A percentile compares a stretch with the other conserved stretches of the same genome.
Evolutionary conservation across 1,140 invertebrate species (phyloP).

Genomic region (Drosophila nikananu): DNA sequence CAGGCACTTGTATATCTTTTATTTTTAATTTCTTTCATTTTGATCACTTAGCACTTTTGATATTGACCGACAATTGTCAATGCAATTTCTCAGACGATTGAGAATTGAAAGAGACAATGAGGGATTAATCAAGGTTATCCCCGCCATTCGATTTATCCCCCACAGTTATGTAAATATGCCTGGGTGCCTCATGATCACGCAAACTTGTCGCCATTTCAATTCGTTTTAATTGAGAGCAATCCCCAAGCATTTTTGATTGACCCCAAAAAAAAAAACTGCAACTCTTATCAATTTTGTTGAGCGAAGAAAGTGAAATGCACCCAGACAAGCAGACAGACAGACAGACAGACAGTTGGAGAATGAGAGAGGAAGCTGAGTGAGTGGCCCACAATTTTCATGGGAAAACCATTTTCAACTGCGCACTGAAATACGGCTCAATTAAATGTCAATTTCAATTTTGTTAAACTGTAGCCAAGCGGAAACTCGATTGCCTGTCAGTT

Average conservation of each 20-base stretch:
- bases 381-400: slow-evolving; percentile 38
- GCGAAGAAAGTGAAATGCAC: slow-evolving; percentile 55
- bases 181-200: slow-evolving; percentile 15
- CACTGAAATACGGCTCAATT: slow-evolving; percentile 45
- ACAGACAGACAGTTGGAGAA: neutral
- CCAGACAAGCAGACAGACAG: neutral
- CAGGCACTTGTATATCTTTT: neutral
- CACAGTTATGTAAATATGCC: slow-evolving; percentile 40
- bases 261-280: slow-evolving; percentile 28
- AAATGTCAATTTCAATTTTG: slow-evolving; percentile 62
- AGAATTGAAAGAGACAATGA: slow-evolving; percentile 5
- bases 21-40: neutral
- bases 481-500: slow-evolving; percentile 35
- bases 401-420: slow-evolving; percentile 49
- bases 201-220: slow-evolving; percentile 51
- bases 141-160: slow-evolving; percentile 24
- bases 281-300: slow-evolving; percentile 31
- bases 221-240: slow-evolving; percentile 51
- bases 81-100: slow-evolving; percentile 33
- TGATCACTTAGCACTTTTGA: slow-evolving; percentile 35
- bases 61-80: slow-evolving; percentile 68
- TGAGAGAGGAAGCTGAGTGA: slow-evolving; percentile 3
- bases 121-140: slow-evolving; percentile 50
- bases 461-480: slow-evolving; percentile 50
- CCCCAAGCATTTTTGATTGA: slow-evolving; percentile 37